phyloP scores from a whole-genome alignment of 2,113 vertebrate genomes.

The Chinchilla lanigera region DNA sequence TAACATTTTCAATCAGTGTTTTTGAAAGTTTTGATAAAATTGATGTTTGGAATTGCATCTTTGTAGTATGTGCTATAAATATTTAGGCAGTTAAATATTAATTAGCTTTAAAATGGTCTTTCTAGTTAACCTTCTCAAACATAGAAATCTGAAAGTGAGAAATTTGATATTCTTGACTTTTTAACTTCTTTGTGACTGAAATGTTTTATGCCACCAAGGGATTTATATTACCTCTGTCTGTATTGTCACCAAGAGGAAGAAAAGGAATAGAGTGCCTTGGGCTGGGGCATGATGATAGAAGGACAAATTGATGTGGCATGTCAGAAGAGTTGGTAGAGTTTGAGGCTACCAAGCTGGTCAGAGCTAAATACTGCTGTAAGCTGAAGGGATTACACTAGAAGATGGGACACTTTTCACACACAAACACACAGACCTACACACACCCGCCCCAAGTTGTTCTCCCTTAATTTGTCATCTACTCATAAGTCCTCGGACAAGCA shows the following conservation, averaged over 20 bases:
- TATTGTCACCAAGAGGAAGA: conserved; percentile 46
- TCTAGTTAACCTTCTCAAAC: conserved; percentile 53
- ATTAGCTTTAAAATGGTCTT: conserved; percentile 57
- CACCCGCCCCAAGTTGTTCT: conserved; percentile 30
- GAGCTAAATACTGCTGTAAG: background rate
- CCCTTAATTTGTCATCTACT: conserved; percentile 90
- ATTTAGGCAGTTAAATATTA: background rate
- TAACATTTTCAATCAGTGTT: conserved; percentile 61
- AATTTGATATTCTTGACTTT: conserved; percentile 20
- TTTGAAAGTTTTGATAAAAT: conserved; percentile 62
- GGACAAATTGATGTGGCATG: background rate
- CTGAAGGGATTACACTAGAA: conserved; percentile 41
- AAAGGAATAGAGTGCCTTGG: conserved; percentile 34
- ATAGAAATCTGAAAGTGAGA: conserved; percentile 26
- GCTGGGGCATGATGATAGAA: background rate
- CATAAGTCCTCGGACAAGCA: conserved; percentile 97
- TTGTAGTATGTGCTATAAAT: conserved; percentile 62
- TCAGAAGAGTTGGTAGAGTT: conserved; percentile 45
- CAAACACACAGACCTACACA: background rate
- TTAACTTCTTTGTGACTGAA: conserved; percentile 54
- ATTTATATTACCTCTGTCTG: conserved; percentile 20
- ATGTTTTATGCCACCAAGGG: conserved; percentile 44
- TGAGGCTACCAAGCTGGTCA: background rate
- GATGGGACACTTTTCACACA: background rate
- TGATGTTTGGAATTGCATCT: conserved; percentile 57